Conservation (phyloP, 2,888 invertebrate species). For the Choristoneura rosaceana region DNA sequence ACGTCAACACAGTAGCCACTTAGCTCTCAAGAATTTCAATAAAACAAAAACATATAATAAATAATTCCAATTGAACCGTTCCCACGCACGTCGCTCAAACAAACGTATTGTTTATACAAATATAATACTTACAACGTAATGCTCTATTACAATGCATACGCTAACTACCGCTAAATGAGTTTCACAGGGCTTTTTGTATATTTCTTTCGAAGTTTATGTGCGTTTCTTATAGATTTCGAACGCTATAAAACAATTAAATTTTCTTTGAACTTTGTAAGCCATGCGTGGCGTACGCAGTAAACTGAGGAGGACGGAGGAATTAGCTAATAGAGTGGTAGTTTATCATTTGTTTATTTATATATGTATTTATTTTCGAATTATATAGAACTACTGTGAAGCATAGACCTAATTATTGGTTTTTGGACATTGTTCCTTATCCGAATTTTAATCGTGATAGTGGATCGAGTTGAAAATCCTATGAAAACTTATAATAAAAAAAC, state of each 20-base stretch:
- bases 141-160: conserved; percentile 5
- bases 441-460: too few relatives aligned
- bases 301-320: too few relatives aligned
- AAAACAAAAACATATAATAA: background rate
- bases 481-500: too few relatives aligned
- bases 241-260: conserved; percentile 2
- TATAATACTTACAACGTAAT: conserved; percentile 5
- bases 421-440: too few relatives aligned
- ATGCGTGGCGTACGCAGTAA: background rate
- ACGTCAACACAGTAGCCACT: too few relatives aligned
- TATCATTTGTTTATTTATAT: too few relatives aligned
- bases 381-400: too few relatives aligned
- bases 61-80: background rate
- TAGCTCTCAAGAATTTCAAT: background rate
- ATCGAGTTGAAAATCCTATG: too few relatives aligned
- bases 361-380: too few relatives aligned
- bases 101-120: conserved; percentile 1
- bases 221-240: conserved; percentile 4
- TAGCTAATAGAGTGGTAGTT: too few relatives aligned
- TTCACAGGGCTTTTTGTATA: conserved; percentile 16
- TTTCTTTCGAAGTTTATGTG: conserved; percentile 5
- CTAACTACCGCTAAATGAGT: conserved; percentile 14
- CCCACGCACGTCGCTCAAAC: background rate
- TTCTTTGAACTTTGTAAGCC: background rate
- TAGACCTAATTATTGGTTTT: too few relatives aligned